These are phyloP conservation scores for Melanostigma gelatinosum DNA, from an alignment of 2,113 vertebrate genomes.

Conservation along the genomic window DNA sequence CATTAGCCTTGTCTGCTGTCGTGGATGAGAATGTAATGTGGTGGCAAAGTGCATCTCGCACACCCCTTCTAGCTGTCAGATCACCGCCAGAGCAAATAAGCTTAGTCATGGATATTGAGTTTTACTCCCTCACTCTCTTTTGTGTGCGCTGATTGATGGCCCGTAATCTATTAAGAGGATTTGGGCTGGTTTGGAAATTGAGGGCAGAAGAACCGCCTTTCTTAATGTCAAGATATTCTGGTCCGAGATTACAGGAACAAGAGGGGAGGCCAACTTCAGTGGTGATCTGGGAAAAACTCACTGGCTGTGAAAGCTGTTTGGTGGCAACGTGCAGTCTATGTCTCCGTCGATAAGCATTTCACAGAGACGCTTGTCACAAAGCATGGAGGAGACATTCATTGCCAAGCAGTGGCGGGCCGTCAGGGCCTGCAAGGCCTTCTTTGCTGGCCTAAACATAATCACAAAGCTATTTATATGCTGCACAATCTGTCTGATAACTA, in stretches of 20 bases:
- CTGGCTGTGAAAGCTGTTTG: constrained; percentile 36
- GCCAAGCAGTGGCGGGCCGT: too few relatives aligned
- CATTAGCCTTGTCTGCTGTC: constrained; percentile 62
- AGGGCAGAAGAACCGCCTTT: constrained; percentile 48
- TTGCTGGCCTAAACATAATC: too few relatives aligned
- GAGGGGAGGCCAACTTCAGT: constrained; percentile 28
- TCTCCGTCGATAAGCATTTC: constrained; percentile 6
- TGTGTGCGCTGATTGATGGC: constrained; percentile 59
- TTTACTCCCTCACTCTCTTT: constrained; percentile 37
- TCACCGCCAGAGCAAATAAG: constrained; percentile 57
- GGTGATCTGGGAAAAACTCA: constrained; percentile 30
- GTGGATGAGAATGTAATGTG: constrained; percentile 64
- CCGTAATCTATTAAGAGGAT: constrained; percentile 72
- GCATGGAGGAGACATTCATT: constrained; percentile 17
- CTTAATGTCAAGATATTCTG: constrained; percentile 38
- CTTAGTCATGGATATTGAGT: constrained; percentile 55
- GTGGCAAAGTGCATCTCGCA: constrained; percentile 59
- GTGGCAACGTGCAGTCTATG: not conserved
- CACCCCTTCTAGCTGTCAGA: constrained; percentile 58
- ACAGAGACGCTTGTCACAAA: not conserved
- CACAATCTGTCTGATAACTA: constrained; percentile 59
- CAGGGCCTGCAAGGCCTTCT: too few relatives aligned
- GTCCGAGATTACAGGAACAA: constrained; percentile 18
- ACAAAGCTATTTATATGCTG: too few relatives aligned
- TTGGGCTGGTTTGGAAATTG: constrained; percentile 57